Conservation (phyloP, 2,888 invertebrate genomes). For the Cephus rjabovi region DNA sequence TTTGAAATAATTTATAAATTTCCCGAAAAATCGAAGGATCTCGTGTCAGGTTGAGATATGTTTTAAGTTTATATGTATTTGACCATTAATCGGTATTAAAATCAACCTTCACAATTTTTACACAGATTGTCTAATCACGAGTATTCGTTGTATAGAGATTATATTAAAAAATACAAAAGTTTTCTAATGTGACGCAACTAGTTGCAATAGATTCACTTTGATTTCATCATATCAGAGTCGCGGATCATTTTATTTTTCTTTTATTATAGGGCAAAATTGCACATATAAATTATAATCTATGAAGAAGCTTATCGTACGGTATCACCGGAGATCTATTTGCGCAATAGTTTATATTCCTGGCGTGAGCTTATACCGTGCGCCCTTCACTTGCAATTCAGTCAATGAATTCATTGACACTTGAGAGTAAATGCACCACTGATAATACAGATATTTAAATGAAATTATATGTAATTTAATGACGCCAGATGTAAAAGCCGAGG, state of each 20-base stretch:
- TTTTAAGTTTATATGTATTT: not conserved
- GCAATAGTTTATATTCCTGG: not conserved
- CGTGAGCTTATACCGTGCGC: not conserved
- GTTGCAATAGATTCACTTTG: not conserved
- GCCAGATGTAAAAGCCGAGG: too few relatives aligned
- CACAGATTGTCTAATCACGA: not conserved
- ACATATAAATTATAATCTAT: not conserved
- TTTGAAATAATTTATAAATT: not conserved
- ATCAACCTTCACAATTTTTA: not conserved
- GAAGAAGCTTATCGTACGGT: not conserved
- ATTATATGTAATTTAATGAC: not conserved
- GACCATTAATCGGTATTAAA: not conserved
- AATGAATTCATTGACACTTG: conserved; percentile 39
- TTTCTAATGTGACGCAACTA: not conserved
- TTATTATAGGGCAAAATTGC: not conserved
- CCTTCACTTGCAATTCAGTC: conserved; percentile 31
- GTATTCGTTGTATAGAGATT: not conserved
- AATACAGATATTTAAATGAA: conserved; percentile 1
- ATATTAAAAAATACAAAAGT: not conserved
- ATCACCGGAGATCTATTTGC: not conserved
- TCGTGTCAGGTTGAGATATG: too few relatives aligned
- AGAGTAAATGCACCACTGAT: conserved; percentile 24
- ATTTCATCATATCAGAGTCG: not conserved
- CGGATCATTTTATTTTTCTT: not conserved
- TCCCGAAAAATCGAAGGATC: not conserved